Percentiles rank a stretch among this genome's conserved stretches.
Conservation (phyloP, 2,888 invertebrate genomes). For the Catocala sponsa region DNA sequence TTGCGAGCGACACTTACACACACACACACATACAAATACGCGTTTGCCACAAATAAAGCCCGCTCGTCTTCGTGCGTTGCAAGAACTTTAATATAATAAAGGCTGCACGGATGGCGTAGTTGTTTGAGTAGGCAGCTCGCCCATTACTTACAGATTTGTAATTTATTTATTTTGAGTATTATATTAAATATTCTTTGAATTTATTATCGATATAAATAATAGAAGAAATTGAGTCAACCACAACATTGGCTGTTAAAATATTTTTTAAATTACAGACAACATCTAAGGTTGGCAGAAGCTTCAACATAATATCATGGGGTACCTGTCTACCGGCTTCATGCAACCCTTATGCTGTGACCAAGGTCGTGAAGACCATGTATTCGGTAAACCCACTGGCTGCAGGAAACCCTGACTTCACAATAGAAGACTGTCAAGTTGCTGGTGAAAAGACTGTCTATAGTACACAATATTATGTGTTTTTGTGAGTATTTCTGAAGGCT, state of each 20-base stretch:
- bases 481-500: slow-evolving; percentile 42
- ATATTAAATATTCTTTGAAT: too few relatives aligned
- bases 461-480: slow-evolving; percentile 41
- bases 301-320: slow-evolving; percentile 55
- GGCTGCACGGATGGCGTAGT: too few relatives aligned
- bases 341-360: slow-evolving; percentile 45
- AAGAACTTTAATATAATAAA: too few relatives aligned
- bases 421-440: slow-evolving; percentile 48
- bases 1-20: too few relatives aligned
- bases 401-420: slow-evolving; percentile 33
- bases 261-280: slow-evolving; percentile 36
- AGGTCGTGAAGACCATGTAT: slow-evolving; percentile 50
- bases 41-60: too few relatives aligned
- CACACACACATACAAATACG: too few relatives aligned
- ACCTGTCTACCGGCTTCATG: slow-evolving; percentile 60
- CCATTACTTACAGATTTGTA: too few relatives aligned
- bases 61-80: too few relatives aligned
- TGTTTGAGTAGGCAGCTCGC: too few relatives aligned
- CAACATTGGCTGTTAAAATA: background rate
- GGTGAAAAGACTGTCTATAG: slow-evolving; percentile 27
- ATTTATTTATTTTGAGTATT: too few relatives aligned
- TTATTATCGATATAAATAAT: too few relatives aligned
- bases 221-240: background rate
- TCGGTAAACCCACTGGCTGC: slow-evolving; percentile 44
- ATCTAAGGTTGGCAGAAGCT: slow-evolving; percentile 32